Evolutionary conservation across 2,888 invertebrate genomes (phyloP), one percentile per base, ranked within the genome.

Genomic region (Unio delphinus): DNA sequence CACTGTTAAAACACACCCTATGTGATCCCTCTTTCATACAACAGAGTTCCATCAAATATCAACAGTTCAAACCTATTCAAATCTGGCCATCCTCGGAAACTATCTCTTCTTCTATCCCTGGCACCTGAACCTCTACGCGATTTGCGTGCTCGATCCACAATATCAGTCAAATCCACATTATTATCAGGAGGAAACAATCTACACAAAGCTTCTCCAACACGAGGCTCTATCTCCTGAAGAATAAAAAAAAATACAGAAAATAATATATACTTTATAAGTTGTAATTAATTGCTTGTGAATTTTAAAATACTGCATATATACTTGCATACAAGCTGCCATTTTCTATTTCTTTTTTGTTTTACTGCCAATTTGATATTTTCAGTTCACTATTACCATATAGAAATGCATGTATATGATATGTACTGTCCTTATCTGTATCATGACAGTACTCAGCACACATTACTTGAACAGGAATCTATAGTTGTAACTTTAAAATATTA

Each of bases 141-240:
- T 78, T 80, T 82, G 74, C 83, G 82, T 57, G 88, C 87, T 78
- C 88, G 87, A 60, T 84, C 75, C n/a, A 86, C 87, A 64, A 89
- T 87, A 62, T 86, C 81, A 68, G 80, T 82, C 60, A 89, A 77
- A 76, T 89, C 89, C 57, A 88, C 83, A 73, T 86, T 87, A 65
- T 86, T 86, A 78, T 99, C 99, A 90, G 96, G 94, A 4, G 97
- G 95, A 90, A 99, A 99, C 63, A 98, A 91, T 73, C 97, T 93
- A 88, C 97, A 99, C 72, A 99, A 91, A 89, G 97, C 96, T 90
- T 96, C 96, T 26, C 97, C 99, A 68, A 97, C 96, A 89, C 95
- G 94, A 4, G 98, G 97, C 89, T 98, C 98, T 81, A 99, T 96
- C 92, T 98, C 98, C 92, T 98, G 95, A 83, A 81, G 45, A 56